Conservation (phyloP, 2,888 invertebrate species). For the Marasmarcha lunaedactyla region DNA sequence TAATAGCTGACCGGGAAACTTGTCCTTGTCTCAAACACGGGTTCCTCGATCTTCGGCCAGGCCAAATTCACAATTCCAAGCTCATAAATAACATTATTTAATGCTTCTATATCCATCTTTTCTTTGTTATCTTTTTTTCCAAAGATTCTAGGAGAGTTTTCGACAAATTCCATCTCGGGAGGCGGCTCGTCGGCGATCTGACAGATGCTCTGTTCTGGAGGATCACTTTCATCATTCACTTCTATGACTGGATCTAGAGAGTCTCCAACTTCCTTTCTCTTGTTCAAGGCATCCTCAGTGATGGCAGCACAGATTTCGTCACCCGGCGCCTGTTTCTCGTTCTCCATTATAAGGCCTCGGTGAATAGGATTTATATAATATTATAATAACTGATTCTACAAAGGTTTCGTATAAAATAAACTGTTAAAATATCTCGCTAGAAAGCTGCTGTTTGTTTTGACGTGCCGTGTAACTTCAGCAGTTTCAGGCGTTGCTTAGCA, state of each 20-base stretch:
- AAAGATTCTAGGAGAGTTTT: slow-evolving; percentile 48
- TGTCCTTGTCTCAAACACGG: slow-evolving; percentile 67
- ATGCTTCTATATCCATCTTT: slow-evolving; percentile 55
- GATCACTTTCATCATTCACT: too few species aligned
- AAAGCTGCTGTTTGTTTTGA: too few species aligned
- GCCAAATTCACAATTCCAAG: slow-evolving; percentile 73
- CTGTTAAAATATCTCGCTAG: too few species aligned
- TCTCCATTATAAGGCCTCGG: too few species aligned
- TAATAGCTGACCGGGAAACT: slow-evolving; percentile 76
- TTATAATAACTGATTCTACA: too few species aligned
- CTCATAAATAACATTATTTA: slow-evolving; percentile 71
- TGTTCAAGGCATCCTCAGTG: too few species aligned
- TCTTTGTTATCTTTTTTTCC: slow-evolving; percentile 36
- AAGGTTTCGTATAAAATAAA: too few species aligned
- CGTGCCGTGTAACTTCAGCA: too few species aligned
- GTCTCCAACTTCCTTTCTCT: slow-evolving; percentile 33
- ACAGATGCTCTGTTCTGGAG: slow-evolving; percentile 14
- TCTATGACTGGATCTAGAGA: slow-evolving; percentile 46
- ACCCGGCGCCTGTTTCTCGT: too few species aligned
- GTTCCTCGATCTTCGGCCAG: slow-evolving; percentile 71
- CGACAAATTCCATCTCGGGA: slow-evolving; percentile 37
- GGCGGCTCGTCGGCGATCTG: slow-evolving; percentile 27
- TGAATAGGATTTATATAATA: too few species aligned
- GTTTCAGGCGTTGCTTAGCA: too few species aligned
- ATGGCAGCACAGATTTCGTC: too few species aligned